Base-by-base conservation (phyloP, 2,113 vertebrate genomes). In the Aegithalos caudatus region DNA sequence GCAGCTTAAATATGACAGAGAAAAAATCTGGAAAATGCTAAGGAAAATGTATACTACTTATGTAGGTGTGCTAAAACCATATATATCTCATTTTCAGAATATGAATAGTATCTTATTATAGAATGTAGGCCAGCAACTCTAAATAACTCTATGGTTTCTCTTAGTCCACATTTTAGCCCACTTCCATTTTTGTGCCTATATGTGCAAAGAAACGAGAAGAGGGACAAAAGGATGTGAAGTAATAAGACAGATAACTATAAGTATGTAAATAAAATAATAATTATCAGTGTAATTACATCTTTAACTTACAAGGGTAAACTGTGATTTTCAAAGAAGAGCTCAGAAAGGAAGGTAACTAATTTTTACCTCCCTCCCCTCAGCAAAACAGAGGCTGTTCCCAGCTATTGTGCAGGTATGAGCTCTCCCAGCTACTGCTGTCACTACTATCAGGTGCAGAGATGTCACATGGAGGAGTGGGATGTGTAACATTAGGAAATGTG, bases 391-490 rank as follows among this genome's bases (percentile, higher is more conserved):
- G 5, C 20, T 54, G 6, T 57, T 76, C 31, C 45, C 45, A 70
- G 25, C 8, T 42, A 0, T 24, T 71, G 48, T 44, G 17, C 42
- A 51, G 29, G 9, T 35, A 33, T 53, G 25, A 28, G 22, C 8
- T 3, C 31, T 66, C 33, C 38, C 53, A 64, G 28, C 33, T 76
- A 3, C 50, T 69, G 38, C 22, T 80, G 5, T 51, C 11, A 22
- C 23, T 27, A 1, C 29, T 51, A 0, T 28, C 60, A 65, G 2
- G 1, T 15, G 42, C 31, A 76, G 12, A 62, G 25, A 5, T 71
- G 35, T 42, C 61, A 10, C 38, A 10, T 6, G 48, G 27, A 42
- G 21, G 14, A 47, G 20, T 53, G 42, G 22, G 23, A 29, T 14
- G 2, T 19, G 67, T 13, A 27, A 17, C 22, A 8, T 16, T 5